Percentiles rank a stretch among this genome's conserved stretches.
Conservation (phyloP, 2,888 invertebrate genomes). For the Morpho achilles region DNA sequence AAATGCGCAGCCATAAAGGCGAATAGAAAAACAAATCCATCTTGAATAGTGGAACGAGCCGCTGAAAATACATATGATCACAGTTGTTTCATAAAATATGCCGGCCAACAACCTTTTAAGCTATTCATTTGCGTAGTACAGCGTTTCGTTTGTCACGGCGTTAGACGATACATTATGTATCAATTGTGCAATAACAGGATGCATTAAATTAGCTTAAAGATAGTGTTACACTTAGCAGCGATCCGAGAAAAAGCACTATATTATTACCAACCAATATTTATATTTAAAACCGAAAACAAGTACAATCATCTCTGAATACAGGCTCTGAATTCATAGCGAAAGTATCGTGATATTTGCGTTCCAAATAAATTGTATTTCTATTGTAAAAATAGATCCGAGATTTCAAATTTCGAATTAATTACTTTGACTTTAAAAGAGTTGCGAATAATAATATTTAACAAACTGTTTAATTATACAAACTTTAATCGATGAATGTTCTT, state of each 20-base stretch:
- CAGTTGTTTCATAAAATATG: slow-evolving; percentile 32
- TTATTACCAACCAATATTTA: too few relatives aligned
- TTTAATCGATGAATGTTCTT: too few relatives aligned
- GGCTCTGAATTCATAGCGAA: too few relatives aligned
- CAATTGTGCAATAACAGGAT: slow-evolving; percentile 33
- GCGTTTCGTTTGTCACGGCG: slow-evolving; percentile 31
- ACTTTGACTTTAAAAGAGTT: too few relatives aligned
- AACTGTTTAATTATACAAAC: too few relatives aligned
- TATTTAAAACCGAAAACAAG: too few relatives aligned
- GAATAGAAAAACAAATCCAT: slow-evolving; percentile 13
- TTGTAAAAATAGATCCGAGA: too few relatives aligned
- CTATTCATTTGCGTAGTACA: slow-evolving; percentile 42
- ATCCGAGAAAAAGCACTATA: not conserved
- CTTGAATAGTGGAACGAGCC: slow-evolving; percentile 21
- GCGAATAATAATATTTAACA: too few relatives aligned
- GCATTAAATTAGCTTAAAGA: slow-evolving; percentile 19
- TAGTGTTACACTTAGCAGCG: not conserved
- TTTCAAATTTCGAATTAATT: too few relatives aligned
- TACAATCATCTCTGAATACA: too few relatives aligned
- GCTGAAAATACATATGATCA: slow-evolving; percentile 29
- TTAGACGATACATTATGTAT: slow-evolving; percentile 34
- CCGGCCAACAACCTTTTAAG: slow-evolving; percentile 43
- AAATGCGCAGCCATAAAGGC: slow-evolving; percentile 4
- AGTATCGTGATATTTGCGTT: too few relatives aligned
- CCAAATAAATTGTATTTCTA: too few relatives aligned